phyloP scores from a whole-genome alignment of 2,113 vertebrate species.

The Pelecanoides urinatrix region DNA sequence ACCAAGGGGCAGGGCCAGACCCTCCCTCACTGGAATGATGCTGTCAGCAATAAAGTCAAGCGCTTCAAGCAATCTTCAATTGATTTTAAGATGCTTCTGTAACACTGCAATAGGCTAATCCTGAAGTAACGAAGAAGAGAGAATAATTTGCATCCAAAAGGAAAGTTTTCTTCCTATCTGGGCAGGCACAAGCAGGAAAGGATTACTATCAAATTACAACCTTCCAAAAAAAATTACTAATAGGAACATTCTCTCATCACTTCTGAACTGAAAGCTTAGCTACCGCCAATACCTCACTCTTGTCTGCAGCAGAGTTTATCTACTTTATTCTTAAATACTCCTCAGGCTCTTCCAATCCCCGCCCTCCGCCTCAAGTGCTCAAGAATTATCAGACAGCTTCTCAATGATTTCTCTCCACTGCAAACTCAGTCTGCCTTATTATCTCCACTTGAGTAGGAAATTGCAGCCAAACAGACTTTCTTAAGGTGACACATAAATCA shows the following conservation, averaged over 20 bases:
- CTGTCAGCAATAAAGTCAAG: not conserved
- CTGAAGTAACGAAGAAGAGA: not conserved
- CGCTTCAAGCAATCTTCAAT: not conserved
- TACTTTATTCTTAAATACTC: not conserved
- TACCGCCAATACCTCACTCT: not conserved
- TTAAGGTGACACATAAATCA: constrained; percentile 20
- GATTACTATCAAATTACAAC: not conserved
- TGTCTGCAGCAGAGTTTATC: not conserved
- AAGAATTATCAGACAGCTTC: constrained; percentile 20
- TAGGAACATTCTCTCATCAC: not conserved
- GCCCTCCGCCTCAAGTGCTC: not conserved
- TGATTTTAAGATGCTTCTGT: not conserved
- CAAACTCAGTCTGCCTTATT: constrained; percentile 13
- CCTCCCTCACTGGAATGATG: not conserved
- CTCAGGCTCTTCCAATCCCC: not conserved
- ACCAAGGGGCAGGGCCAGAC: not conserved
- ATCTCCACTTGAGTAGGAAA: constrained; percentile 36
- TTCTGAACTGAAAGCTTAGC: not conserved
- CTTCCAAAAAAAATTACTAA: not conserved
- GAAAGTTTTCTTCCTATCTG: not conserved
- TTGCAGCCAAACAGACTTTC: constrained; percentile 20
- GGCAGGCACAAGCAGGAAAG: not conserved
- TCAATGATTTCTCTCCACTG: not conserved
- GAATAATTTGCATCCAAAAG: not conserved
- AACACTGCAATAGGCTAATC: not conserved